Evolutionary conservation across 2,888 invertebrate genomes (phyloP).

Genomic region (Chirona hameri): DNA sequence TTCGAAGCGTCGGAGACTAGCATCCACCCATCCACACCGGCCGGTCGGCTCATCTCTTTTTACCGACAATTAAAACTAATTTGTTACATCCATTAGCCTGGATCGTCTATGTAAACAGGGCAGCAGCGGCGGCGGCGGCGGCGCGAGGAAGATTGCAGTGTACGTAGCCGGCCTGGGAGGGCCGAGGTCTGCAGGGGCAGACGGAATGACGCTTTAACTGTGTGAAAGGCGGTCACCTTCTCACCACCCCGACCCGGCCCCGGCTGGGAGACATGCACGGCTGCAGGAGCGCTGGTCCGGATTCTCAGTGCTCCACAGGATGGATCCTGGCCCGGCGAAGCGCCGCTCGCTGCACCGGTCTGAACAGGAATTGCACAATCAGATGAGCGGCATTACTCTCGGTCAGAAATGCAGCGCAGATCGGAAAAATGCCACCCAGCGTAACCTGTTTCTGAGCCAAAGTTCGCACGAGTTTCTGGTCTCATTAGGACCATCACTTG

Average conservation of each 20-base stretch:
- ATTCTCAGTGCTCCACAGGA: too few species aligned
- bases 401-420: not conserved
- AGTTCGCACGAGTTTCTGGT: not conserved
- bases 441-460: not conserved
- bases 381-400: not conserved
- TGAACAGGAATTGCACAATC: too few species aligned
- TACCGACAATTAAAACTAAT: constrained; percentile 3
- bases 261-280: not conserved
- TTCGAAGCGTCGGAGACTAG: not conserved
- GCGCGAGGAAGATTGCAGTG: not conserved
- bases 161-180: not conserved
- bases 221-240: constrained; percentile 1
- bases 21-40: not conserved
- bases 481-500: not conserved
- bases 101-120: not conserved
- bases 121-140: not conserved
- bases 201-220: not conserved
- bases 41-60: constrained; percentile 3
- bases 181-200: not conserved
- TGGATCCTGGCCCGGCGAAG: too few species aligned
- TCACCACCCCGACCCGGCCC: not conserved
- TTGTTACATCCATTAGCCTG: constrained; percentile 5
- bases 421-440: not conserved
- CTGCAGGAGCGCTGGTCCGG: too few species aligned
- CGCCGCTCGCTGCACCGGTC: too few species aligned